These are phyloP conservation scores for Diploscapter pachys DNA, from an alignment of 1,140 invertebrate genomes.

Conservation along the genomic window DNA sequence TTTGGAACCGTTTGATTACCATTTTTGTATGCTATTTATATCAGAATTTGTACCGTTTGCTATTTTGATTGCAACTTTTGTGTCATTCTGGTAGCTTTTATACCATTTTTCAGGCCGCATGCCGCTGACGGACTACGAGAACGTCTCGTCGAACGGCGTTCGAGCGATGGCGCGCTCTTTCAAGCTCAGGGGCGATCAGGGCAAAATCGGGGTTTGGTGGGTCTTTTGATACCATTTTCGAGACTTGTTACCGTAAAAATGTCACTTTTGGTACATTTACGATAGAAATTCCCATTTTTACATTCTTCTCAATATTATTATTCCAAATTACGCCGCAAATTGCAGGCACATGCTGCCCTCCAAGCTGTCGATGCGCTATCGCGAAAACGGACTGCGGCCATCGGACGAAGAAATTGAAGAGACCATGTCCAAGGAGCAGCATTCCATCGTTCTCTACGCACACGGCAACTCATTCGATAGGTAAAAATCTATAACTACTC, in stretches of 20 bases:
- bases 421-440: background rate
- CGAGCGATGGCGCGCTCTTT: conserved; percentile 66
- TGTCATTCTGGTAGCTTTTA: conserved; percentile 19
- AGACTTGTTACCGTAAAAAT: conserved; percentile 5
- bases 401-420: conserved; percentile 36
- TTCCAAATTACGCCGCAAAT: conserved; percentile 5
- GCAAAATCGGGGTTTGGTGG: conserved; percentile 65
- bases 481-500: background rate
- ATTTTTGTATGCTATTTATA: background rate
- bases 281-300: background rate
- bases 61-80: conserved; percentile 12
- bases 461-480: conserved; percentile 56
- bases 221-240: conserved; percentile 8
- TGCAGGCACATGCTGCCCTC: conserved; percentile 68
- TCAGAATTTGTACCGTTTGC: conserved; percentile 1
- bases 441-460: conserved; percentile 16
- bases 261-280: background rate
- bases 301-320: conserved; percentile 11
- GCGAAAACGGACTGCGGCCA: conserved; percentile 47
- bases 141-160: conserved; percentile 55
- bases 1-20: conserved; percentile 9
- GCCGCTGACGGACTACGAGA: conserved; percentile 58
- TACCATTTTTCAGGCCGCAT: conserved; percentile 45
- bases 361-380: conserved; percentile 60
- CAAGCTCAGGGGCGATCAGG: conserved; percentile 68